A percentile compares a stretch with the other conserved stretches of the same genome.
phyloP scores from a whole-genome alignment of 1,140 invertebrate species.

The Plutomurus gul region DNA sequence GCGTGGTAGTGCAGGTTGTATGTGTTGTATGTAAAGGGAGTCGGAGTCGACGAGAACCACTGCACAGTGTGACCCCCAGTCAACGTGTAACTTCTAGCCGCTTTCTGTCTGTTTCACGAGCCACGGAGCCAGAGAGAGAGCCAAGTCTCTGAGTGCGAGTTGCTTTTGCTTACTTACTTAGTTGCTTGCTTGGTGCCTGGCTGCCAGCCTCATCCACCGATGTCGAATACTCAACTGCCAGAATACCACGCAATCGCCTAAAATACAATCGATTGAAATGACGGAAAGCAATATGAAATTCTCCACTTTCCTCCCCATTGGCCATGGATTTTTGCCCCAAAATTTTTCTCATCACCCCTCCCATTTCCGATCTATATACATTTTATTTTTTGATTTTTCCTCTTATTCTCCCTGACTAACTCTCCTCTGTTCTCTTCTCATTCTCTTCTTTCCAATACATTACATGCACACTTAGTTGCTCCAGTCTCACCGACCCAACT shows the following conservation, averaged over 20 bases:
- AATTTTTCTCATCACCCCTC: conserved; percentile 45
- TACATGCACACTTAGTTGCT: background rate
- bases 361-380: conserved; percentile 48
- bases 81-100: conserved; percentile 3
- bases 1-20: conserved; percentile 27
- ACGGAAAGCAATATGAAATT: conserved; percentile 53
- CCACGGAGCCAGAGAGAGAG: background rate
- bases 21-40: conserved; percentile 16
- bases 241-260: conserved; percentile 51
- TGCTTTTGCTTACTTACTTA: background rate
- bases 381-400: conserved; percentile 39
- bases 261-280: conserved; percentile 54
- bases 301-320: conserved; percentile 52
- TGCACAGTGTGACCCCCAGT: conserved; percentile 33
- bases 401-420: conserved; percentile 10
- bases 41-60: conserved; percentile 24
- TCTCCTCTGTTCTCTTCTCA: background rate
- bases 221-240: conserved; percentile 47
- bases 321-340: conserved; percentile 45
- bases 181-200: background rate
- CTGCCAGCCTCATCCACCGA: conserved; percentile 27
- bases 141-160: background rate
- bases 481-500: no score
- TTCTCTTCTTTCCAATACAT: background rate
- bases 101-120: conserved; percentile 12